Evolutionary conservation across 2,797 vertebrate genomes (phyloP).

Genomic region (Pseudocheirus occidentalis): DNA sequence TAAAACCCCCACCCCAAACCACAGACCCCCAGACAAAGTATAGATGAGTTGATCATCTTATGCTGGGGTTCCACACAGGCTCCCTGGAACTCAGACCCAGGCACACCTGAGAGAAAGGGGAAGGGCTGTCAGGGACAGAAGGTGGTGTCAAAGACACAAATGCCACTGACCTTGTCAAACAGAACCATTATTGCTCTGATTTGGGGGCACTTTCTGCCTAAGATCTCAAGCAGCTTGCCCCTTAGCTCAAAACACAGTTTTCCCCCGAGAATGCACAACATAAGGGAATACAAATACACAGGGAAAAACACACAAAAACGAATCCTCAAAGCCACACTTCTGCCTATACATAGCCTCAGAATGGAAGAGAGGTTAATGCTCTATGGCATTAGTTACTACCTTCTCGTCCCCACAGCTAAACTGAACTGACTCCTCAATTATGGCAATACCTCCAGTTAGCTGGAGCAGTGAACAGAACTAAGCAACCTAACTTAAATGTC

Average conservation of each 20-base stretch:
- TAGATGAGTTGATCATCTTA: constrained; percentile 5
- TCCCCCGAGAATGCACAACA: not conserved
- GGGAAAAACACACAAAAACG: not conserved
- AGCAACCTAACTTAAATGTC: not conserved
- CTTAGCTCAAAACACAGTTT: not conserved
- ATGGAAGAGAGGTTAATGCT: not conserved
- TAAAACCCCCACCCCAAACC: not conserved
- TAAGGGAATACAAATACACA: not conserved
- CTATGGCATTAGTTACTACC: not conserved
- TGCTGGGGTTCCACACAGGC: not conserved
- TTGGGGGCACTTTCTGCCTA: not conserved
- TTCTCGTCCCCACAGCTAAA: not conserved
- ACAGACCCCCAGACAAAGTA: not conserved
- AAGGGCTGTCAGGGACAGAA: fast-evolving
- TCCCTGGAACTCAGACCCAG: not conserved
- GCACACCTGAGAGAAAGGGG: not conserved
- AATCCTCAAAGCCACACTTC: not conserved
- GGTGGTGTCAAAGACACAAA: not conserved
- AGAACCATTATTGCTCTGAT: not conserved
- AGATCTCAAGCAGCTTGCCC: not conserved
- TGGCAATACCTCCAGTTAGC: not conserved
- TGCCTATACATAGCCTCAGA: not conserved
- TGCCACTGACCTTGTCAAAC: constrained; percentile 9
- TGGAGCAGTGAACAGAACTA: not conserved
- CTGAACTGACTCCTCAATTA: not conserved